Evolutionary conservation across 2,113 vertebrate species (phyloP).

Genomic region (Prolemur simus): DNA sequence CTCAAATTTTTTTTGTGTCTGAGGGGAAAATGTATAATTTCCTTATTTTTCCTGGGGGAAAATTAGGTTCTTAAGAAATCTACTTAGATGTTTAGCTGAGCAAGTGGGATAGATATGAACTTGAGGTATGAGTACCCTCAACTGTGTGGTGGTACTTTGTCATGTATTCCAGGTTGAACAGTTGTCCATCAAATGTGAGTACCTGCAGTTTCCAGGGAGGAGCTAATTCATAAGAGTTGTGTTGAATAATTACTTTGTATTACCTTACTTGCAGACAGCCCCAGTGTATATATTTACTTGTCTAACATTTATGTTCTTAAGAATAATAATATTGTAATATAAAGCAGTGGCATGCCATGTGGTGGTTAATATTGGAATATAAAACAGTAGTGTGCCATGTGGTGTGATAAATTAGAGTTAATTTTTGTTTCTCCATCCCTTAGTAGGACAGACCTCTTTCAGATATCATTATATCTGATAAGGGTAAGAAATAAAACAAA

Average conservation of each 20-base stretch:
- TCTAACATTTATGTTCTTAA: slow-evolving; percentile 9
- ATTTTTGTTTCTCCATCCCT: not conserved
- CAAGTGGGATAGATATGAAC: not conserved
- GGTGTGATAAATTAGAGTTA: not conserved
- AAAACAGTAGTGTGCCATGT: not conserved
- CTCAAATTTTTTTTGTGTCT: not conserved
- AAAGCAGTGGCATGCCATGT: not conserved
- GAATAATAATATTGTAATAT: not conserved
- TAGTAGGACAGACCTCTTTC: not conserved
- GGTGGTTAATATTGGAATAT: not conserved
- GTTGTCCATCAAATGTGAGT: not conserved
- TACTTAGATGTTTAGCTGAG: not conserved
- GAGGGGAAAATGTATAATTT: not conserved
- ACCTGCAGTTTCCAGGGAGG: not conserved
- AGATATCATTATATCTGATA: not conserved
- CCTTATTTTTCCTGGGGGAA: slow-evolving; percentile 1
- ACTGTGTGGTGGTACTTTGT: not conserved
- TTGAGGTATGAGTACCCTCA: not conserved
- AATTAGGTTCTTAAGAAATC: slow-evolving; percentile 38
- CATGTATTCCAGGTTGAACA: not conserved
- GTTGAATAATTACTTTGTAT: not conserved
- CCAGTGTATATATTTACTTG: not conserved
- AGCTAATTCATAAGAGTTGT: not conserved
- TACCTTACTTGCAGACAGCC: not conserved
- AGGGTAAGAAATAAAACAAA: slow-evolving; percentile 17